These are phyloP conservation scores for Echinops telfairi DNA, from an alignment of 2,113 vertebrate genomes.

Conservation along the genomic window DNA sequence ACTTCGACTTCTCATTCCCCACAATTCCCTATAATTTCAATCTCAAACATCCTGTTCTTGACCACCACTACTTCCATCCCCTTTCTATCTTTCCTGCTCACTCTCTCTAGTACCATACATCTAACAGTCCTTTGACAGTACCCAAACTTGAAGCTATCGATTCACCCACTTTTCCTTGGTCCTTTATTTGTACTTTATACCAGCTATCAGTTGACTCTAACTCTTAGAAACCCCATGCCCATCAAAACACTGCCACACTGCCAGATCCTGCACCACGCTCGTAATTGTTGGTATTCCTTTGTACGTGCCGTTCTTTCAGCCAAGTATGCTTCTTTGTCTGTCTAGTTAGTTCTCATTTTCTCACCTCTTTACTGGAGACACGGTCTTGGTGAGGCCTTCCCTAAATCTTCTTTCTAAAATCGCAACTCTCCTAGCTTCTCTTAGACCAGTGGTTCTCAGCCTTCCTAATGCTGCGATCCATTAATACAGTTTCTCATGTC, in stretches of 20 bases:
- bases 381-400: not conserved
- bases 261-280: no score
- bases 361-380: not conserved
- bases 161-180: not conserved
- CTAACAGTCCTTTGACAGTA: not conserved
- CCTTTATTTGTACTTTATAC: not conserved
- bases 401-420: not conserved
- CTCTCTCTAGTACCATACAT: not conserved
- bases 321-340: not conserved
- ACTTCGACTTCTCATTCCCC: conserved; percentile 17
- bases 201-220: not conserved
- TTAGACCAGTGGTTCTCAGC: no score
- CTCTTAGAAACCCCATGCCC: not conserved
- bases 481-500: no score
- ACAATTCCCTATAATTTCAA: not conserved
- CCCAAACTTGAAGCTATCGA: not conserved
- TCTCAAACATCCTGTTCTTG: conserved; percentile 39
- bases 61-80: not conserved
- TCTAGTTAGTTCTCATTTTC: conserved; percentile 11
- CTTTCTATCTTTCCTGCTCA: not conserved
- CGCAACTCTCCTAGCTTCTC: not conserved
- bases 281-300: not conserved
- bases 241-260: not conserved
- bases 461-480: no score
- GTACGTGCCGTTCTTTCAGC: not conserved